These are phyloP conservation scores for Cichlasoma orientale DNA, from an alignment of 2,797 vertebrate genomes.

Conservation along the genomic window DNA sequence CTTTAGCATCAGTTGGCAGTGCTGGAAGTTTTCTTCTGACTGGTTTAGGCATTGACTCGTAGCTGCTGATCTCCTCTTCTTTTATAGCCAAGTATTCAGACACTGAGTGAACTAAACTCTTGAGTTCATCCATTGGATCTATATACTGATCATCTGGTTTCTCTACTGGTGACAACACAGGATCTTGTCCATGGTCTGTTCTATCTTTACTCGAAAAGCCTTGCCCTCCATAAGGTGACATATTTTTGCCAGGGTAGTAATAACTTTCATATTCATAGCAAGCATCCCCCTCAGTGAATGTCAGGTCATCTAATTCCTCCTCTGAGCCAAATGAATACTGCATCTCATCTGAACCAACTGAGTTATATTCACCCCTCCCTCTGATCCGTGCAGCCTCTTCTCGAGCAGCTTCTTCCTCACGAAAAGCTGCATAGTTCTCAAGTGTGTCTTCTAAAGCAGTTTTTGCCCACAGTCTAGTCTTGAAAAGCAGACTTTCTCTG, in stretches of 20 bases:
- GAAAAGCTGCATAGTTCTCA: slow-evolving; percentile 79
- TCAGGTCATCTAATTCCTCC: slow-evolving; percentile 85
- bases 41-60: slow-evolving; percentile 82
- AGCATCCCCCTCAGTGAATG: slow-evolving; percentile 71
- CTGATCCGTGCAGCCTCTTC: slow-evolving; percentile 61
- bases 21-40: slow-evolving; percentile 73
- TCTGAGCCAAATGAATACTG: slow-evolving; percentile 86
- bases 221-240: slow-evolving; percentile 47
- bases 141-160: slow-evolving; percentile 83
- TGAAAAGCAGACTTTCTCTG: slow-evolving; percentile 87
- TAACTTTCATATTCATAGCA: slow-evolving; percentile 74
- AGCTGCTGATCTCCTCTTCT: slow-evolving; percentile 93
- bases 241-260: slow-evolving; percentile 60
- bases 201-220: slow-evolving; percentile 35
- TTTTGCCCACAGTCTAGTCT: slow-evolving; percentile 83
- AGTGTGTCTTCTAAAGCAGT: slow-evolving; percentile 77
- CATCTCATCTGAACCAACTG: slow-evolving; percentile 88
- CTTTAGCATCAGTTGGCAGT: slow-evolving; percentile 57
- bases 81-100: slow-evolving; percentile 95
- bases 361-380: slow-evolving; percentile 81
- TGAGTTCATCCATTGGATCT: slow-evolving; percentile 90
- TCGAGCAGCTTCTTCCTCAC: slow-evolving; percentile 75
- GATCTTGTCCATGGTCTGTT: slow-evolving; percentile 53
- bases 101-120: slow-evolving; percentile 91
- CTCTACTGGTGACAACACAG: slow-evolving; percentile 74